phyloP scores from a whole-genome alignment of 2,797 vertebrate species.

The Hypotaenidia philippensis region DNA sequence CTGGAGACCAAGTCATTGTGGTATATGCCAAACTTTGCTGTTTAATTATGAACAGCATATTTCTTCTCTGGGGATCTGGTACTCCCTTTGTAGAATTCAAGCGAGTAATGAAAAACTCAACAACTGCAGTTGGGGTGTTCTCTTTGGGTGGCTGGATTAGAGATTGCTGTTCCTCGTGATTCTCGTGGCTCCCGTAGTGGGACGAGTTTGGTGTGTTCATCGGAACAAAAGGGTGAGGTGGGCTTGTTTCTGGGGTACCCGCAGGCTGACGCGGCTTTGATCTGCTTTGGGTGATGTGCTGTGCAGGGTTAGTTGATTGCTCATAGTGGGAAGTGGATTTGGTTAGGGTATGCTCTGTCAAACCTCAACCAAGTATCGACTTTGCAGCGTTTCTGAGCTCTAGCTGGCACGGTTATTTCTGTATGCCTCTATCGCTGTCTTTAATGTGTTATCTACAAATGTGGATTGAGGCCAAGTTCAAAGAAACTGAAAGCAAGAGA shows the following conservation, averaged over 20 bases:
- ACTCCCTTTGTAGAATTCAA: background rate
- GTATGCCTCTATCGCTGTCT: background rate
- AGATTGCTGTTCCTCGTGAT: background rate
- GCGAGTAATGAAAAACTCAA: background rate
- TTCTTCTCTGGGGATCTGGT: background rate
- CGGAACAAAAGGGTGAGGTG: accelerated
- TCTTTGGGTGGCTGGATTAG: background rate
- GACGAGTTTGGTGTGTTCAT: background rate
- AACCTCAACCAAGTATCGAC: background rate
- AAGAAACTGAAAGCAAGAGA: conserved; percentile 30
- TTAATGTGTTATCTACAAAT: background rate
- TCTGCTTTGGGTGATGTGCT: accelerated
- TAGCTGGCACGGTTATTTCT: background rate
- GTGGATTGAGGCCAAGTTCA: background rate
- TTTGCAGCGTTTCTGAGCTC: accelerated
- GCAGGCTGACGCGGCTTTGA: background rate
- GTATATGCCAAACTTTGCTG: background rate
- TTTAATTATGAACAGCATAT: background rate
- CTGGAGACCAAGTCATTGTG: background rate
- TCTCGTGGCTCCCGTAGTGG: accelerated
- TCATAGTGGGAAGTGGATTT: background rate
- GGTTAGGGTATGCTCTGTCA: background rate
- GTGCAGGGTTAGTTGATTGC: background rate
- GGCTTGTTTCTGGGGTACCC: background rate
- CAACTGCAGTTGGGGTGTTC: background rate